Evolutionary conservation across 2,888 invertebrate species (phyloP).

Genomic region (Cepaea hortensis): DNA sequence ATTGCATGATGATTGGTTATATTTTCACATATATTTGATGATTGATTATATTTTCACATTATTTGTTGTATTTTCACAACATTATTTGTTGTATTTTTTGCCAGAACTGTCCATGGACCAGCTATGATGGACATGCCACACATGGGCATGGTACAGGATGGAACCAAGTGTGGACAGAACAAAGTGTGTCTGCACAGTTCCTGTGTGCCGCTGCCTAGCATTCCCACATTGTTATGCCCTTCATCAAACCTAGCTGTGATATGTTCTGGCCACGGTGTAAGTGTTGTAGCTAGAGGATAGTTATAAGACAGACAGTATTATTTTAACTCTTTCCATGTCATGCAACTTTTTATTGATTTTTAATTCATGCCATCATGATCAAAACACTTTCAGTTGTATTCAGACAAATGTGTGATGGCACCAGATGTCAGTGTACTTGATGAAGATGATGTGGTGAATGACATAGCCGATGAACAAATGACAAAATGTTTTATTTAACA

Average conservation of each 20-base stretch:
- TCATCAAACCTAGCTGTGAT: constrained; percentile 81
- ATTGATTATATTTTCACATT: background rate
- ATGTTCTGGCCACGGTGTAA: constrained; percentile 96
- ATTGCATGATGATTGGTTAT: too few species aligned
- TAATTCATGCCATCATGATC: too few species aligned
- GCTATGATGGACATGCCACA: constrained; percentile 68
- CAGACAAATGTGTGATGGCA: too few species aligned
- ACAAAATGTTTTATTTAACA: too few species aligned
- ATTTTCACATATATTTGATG: too few species aligned
- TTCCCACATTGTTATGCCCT: constrained; percentile 62
- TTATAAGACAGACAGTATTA: background rate
- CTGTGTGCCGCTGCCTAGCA: constrained; percentile 60
- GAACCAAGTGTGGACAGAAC: constrained; percentile 94
- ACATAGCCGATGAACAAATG: too few species aligned
- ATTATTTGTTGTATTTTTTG: constrained; percentile 13
- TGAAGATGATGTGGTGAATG: too few species aligned
- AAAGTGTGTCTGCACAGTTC: constrained; percentile 87
- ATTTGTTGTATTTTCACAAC: constrained; percentile 20
- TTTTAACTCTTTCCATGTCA: background rate
- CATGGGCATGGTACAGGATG: constrained; percentile 90
- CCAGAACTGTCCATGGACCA: constrained; percentile 70
- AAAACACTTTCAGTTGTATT: too few species aligned
- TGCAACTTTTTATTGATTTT: too few species aligned
- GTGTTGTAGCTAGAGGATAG: constrained; percentile 75
- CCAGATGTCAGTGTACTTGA: too few species aligned